Evolutionary conservation across 2,797 vertebrate genomes (phyloP).

Genomic region (Fistularia commersonii): DNA sequence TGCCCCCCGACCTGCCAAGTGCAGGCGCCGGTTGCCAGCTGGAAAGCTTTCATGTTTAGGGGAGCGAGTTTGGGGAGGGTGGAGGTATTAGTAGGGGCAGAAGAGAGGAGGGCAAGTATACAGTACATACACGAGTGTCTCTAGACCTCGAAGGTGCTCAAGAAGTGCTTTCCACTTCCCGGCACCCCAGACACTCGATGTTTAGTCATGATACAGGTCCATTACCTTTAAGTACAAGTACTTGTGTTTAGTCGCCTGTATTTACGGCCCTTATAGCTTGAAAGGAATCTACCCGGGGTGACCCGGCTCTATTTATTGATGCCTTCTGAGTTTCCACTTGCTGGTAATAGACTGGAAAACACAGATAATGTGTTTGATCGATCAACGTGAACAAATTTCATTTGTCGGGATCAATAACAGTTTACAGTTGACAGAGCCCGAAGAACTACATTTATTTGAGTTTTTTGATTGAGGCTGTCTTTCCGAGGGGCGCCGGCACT

Average conservation of each 20-base stretch:
- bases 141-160: conserved; percentile 66
- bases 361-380: conserved; percentile 99
- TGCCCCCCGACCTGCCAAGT: conserved; percentile 77
- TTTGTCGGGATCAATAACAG: conserved; percentile 98
- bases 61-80: conserved; percentile 31
- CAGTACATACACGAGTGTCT: conserved; percentile 58
- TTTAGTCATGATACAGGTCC: conserved; percentile 74
- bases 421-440: conserved; percentile 95
- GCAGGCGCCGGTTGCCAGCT: conserved; percentile 74
- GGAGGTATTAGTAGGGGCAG: conserved; percentile 59
- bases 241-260: conserved; percentile 74
- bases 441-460: conserved; percentile 91
- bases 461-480: conserved; percentile 91
- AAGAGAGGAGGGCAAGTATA: conserved; percentile 56
- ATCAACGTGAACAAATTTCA: conserved; percentile 99
- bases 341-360: conserved; percentile 94
- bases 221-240: conserved; percentile 80
- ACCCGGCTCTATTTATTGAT: conserved; percentile 85
- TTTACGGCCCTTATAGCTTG: conserved; percentile 59
- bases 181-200: conserved; percentile 61
- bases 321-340: conserved; percentile 87
- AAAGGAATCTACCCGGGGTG: conserved; percentile 79
- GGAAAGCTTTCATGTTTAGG: conserved; percentile 76
- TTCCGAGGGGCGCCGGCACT: conserved; percentile 65
- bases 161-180: conserved; percentile 60